phyloP scores from a whole-genome alignment of 2,797 vertebrate species.

The Sardinella longiceps region DNA sequence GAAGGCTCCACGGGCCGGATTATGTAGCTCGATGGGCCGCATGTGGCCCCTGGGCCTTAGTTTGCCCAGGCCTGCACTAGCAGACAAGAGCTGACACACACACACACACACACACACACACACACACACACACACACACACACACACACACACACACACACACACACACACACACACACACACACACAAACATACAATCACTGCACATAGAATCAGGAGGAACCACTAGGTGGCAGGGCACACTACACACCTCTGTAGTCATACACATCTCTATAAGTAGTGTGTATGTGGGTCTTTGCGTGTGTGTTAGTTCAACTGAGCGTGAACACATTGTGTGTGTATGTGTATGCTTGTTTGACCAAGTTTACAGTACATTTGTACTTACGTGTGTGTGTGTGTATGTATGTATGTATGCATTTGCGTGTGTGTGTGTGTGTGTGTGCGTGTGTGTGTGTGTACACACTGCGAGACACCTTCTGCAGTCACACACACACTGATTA shows the following conservation, averaged over 20 bases:
- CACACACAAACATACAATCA: neutral
- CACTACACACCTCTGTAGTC: neutral
- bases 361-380: no score
- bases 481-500: constrained; percentile 46
- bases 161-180: constrained; percentile 27
- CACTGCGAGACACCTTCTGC: constrained; percentile 37
- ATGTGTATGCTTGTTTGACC: no score
- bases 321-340: no score
- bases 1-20: no score
- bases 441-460: constrained; percentile 40
- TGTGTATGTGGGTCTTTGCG: constrained; percentile 38
- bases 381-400: no score
- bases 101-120: neutral
- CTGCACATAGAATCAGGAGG: neutral
- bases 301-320: neutral
- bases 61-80: no score
- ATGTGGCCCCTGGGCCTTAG: no score
- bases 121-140: neutral
- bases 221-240: constrained; percentile 76
- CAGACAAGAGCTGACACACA: neutral
- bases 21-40: no score
- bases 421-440: constrained; percentile 32
- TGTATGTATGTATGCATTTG: neutral
- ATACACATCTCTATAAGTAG: neutral
- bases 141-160: constrained; percentile 5